Percentiles rank a stretch among this genome's conserved stretches.
These are phyloP conservation scores for Zapus hudsonius DNA, from an alignment of 2,113 vertebrate species.

Conservation along the genomic window DNA sequence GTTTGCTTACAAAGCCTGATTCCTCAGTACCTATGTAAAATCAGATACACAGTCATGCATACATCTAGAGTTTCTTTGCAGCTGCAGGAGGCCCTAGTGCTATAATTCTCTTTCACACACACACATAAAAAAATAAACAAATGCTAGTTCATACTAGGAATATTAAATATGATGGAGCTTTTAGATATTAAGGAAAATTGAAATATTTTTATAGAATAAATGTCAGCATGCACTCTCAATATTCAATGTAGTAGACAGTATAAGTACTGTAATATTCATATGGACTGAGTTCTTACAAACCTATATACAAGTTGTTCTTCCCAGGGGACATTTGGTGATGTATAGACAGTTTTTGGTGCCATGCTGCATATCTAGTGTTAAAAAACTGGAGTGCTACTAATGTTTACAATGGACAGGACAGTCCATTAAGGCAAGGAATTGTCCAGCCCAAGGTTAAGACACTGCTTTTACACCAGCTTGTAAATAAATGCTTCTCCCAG, in stretches of 20 bases:
- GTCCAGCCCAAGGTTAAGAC: not conserved
- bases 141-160: not conserved
- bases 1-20: no score
- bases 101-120: no score
- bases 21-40: no score
- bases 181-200: constrained; percentile 39
- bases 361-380: not conserved
- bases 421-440: not conserved
- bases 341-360: constrained; percentile 25
- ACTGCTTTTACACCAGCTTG: not conserved
- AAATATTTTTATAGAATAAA: constrained; percentile 46
- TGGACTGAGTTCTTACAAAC: constrained; percentile 3
- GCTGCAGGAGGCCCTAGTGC: no score
- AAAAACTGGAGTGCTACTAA: not conserved
- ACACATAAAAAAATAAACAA: not conserved
- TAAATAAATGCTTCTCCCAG: not conserved
- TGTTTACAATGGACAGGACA: not conserved
- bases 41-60: no score
- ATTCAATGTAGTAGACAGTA: constrained; percentile 15
- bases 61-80: no score
- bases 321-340: not conserved
- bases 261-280: constrained; percentile 38
- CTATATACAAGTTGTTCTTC: not conserved
- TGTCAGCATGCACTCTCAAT: constrained; percentile 21
- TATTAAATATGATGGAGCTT: constrained; percentile 49